Conservation (phyloP, 2,113 vertebrate species). For the Psilopsiagon aurifrons region DNA sequence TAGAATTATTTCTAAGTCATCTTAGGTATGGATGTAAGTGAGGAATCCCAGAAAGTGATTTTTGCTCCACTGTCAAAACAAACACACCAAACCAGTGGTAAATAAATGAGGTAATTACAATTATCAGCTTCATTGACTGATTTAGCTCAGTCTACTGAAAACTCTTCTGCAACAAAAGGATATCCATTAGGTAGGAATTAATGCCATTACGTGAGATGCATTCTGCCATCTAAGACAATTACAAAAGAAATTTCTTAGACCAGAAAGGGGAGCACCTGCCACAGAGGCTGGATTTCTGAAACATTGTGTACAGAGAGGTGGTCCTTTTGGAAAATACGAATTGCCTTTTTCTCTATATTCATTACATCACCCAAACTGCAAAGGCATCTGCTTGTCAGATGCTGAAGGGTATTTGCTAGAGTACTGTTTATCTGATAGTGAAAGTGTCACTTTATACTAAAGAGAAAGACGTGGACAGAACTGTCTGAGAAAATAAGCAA, state of each 20-base stretch:
- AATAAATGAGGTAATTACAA: neutral
- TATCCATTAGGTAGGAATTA: neutral
- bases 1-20: neutral
- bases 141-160: neutral
- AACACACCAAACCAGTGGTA: neutral
- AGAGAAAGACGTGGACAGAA: neutral
- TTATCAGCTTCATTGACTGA: neutral
- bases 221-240: neutral
- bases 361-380: neutral
- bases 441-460: neutral
- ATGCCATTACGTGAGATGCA: neutral
- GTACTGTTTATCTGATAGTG: neutral
- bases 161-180: neutral
- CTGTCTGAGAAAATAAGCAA: neutral
- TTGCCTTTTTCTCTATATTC: neutral
- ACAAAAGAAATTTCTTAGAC: neutral
- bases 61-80: neutral
- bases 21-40: neutral
- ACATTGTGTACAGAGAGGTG: neutral
- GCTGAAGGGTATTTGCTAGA: neutral
- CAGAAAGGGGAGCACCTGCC: neutral
- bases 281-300: neutral
- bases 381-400: slow-evolving; percentile 13
- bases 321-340: neutral
- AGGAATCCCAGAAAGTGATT: neutral